These are phyloP conservation scores for Tiliacea aurago DNA, from an alignment of 2,888 invertebrate species.

Conservation along the genomic window DNA sequence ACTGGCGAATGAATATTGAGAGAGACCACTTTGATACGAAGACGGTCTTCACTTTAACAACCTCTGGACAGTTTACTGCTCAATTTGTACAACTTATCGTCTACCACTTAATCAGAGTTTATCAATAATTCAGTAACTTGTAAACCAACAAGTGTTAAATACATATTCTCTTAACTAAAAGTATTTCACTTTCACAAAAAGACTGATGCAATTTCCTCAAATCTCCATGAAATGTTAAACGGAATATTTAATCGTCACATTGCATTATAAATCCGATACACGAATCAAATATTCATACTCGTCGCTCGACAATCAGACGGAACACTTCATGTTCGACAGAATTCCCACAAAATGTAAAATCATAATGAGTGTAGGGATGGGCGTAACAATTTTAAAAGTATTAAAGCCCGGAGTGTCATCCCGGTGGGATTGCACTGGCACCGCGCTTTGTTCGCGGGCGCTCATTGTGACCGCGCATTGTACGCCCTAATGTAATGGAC, in stretches of 20 bases:
- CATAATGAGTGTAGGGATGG: slow-evolving; percentile 60
- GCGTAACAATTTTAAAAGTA: slow-evolving; percentile 62
- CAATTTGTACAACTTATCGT: not conserved
- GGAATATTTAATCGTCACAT: slow-evolving; percentile 45
- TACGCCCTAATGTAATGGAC: slow-evolving; percentile 65
- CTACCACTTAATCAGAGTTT: not conserved
- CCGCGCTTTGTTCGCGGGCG: slow-evolving; percentile 53
- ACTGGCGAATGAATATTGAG: slow-evolving; percentile 2
- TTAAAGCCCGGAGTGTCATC: slow-evolving; percentile 50
- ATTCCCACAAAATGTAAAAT: slow-evolving; percentile 59
- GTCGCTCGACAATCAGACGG: slow-evolving; percentile 33
- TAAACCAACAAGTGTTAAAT: not conserved
- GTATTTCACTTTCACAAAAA: not conserved
- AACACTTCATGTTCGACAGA: slow-evolving; percentile 49
- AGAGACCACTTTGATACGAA: slow-evolving; percentile 28
- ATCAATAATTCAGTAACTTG: not conserved
- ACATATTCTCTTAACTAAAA: not conserved
- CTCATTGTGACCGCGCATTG: slow-evolving; percentile 61
- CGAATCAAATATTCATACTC: slow-evolving; percentile 56
- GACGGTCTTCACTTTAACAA: slow-evolving; percentile 7
- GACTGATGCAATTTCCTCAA: slow-evolving; percentile 8
- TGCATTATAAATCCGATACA: slow-evolving; percentile 54
- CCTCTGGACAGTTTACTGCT: slow-evolving; percentile 1
- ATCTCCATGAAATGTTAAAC: slow-evolving; percentile 41
- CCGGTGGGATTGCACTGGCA: slow-evolving; percentile 44